A percentile compares a stretch with the other conserved stretches of the same genome.
phyloP scores from a whole-genome alignment of 2,113 vertebrate genomes.

The Marmota monax region DNA sequence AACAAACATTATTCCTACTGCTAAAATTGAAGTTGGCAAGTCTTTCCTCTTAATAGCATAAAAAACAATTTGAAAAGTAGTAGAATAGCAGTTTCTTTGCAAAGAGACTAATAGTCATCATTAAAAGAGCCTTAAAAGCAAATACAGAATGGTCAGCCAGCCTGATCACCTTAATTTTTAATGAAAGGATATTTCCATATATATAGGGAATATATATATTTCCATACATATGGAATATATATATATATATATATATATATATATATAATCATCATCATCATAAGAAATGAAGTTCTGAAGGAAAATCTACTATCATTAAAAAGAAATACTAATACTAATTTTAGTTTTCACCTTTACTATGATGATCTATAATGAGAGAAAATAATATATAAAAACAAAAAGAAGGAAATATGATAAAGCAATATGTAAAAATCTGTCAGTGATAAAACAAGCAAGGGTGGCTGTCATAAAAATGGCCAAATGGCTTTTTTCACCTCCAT shows the following conservation, averaged over 20 bases:
- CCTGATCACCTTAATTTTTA: constrained; percentile 77
- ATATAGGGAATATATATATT: background rate
- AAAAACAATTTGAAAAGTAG: constrained; percentile 79
- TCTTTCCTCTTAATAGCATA: constrained; percentile 72
- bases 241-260: constrained; percentile 35
- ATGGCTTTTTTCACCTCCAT: constrained; percentile 91
- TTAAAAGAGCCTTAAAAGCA: constrained; percentile 81
- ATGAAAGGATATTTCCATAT: constrained; percentile 62
- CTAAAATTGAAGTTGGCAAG: constrained; percentile 74
- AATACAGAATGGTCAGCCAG: constrained; percentile 69
- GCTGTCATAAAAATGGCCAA: constrained; percentile 90
- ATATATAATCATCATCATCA: background rate
- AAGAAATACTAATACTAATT: constrained; percentile 6
- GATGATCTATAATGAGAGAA: constrained; percentile 80
- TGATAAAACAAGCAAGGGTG: constrained; percentile 84
- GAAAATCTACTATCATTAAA: constrained; percentile 60
- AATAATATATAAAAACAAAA: constrained; percentile 85
- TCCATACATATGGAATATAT: constrained; percentile 52
- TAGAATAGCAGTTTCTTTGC: constrained; percentile 68
- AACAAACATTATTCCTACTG: constrained; percentile 78
- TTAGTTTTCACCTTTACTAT: constrained; percentile 43
- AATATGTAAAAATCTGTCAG: constrained; percentile 83
- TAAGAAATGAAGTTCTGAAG: constrained; percentile 62
- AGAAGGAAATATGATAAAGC: constrained; percentile 78
- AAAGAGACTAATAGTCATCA: constrained; percentile 72